Evolutionary conservation across 1,140 invertebrate genomes (phyloP).

Genomic region (Heliconius himera): DNA sequence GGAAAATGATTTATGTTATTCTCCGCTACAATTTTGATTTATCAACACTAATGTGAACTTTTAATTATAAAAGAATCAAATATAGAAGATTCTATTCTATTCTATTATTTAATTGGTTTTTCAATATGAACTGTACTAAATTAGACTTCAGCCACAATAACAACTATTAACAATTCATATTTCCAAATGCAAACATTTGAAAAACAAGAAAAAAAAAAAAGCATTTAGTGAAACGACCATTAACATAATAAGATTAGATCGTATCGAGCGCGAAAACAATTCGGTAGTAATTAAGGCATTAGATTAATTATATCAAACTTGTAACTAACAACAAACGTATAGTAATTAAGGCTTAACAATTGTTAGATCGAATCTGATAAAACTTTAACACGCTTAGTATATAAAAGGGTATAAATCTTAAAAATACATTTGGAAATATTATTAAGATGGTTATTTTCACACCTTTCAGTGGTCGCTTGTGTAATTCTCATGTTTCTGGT

Average conservation of each 20-base stretch:
- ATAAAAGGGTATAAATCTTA: conserved; percentile 17
- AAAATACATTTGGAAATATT: conserved; percentile 5
- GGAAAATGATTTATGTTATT: conserved; percentile 65
- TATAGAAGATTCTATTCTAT: not conserved
- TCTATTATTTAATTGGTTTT: too few species aligned
- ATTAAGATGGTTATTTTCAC: conserved; percentile 1
- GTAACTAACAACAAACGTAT: conserved; percentile 25
- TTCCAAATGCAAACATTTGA: conserved; percentile 34
- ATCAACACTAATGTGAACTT: not conserved
- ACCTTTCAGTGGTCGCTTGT: not conserved
- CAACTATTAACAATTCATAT: not conserved
- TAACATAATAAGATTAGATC: conserved; percentile 54
- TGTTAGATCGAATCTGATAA: conserved; percentile 37
- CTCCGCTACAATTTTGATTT: not conserved
- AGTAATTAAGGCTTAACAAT: conserved; percentile 27
- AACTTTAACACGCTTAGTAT: not conserved
- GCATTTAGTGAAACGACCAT: not conserved
- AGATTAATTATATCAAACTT: conserved; percentile 38
- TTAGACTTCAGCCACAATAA: not conserved
- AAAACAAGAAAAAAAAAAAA: conserved; percentile 25
- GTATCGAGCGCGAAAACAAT: conserved; percentile 60
- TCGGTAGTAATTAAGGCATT: conserved; percentile 47
- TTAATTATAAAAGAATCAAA: conserved; percentile 11
- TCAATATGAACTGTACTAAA: too few species aligned
- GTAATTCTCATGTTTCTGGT: not conserved